Evolutionary conservation across 2,113 vertebrate species (phyloP).

Genomic region (Rhynchomys soricoides): DNA sequence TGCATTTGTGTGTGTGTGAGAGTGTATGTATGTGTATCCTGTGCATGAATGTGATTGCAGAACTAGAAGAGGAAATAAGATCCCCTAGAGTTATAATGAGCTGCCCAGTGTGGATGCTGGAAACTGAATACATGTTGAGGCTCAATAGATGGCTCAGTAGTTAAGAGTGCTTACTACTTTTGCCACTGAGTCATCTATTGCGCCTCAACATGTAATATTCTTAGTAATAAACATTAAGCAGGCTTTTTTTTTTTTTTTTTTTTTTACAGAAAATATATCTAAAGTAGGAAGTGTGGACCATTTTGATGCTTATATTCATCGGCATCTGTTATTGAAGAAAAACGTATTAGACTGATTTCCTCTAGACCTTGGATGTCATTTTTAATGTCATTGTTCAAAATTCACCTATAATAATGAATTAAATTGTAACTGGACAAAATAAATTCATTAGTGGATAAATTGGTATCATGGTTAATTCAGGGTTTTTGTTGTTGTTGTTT

Average conservation of each 20-base stretch:
- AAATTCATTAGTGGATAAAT: neutral
- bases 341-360: slow-evolving; percentile 5
- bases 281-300: neutral
- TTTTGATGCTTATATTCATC: slow-evolving; percentile 6
- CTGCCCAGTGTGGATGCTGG: neutral
- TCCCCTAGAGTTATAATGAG: neutral
- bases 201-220: neutral
- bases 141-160: no score
- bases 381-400: slow-evolving; percentile 58
- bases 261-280: neutral
- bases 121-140: no score
- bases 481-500: neutral
- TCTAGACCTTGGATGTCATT: neutral
- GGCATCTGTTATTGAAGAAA: slow-evolving; percentile 1
- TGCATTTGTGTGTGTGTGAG: neutral
- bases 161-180: no score
- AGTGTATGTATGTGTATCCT: neutral
- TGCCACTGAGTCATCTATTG: neutral
- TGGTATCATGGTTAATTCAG: neutral
- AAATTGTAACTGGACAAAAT: slow-evolving; percentile 8
- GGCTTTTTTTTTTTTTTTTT: neutral
- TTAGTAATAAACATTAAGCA: neutral
- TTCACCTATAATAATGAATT: neutral
- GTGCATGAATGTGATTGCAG: neutral
- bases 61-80: neutral